phyloP scores from a whole-genome alignment of 1,140 invertebrate genomes.

The Euwallacea fornicatus region DNA sequence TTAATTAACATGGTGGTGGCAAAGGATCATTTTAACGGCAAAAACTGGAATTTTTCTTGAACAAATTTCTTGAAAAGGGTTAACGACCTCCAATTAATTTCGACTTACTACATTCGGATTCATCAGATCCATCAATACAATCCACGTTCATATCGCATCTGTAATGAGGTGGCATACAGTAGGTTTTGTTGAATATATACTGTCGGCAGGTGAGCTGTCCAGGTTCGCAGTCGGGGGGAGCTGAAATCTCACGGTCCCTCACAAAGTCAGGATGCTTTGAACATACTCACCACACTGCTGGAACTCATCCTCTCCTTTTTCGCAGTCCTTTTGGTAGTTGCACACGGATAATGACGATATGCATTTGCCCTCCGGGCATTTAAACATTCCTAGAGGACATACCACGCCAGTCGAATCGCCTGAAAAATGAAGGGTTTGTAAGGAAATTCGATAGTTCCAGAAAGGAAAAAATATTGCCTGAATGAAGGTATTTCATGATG shows the following conservation, averaged over 20 bases:
- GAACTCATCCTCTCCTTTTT: constrained; percentile 86
- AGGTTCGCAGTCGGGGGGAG: constrained; percentile 84
- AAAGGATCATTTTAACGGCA: too few species aligned
- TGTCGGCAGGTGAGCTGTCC: constrained; percentile 85
- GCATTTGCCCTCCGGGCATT: constrained; percentile 82
- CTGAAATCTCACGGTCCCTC: constrained; percentile 56
- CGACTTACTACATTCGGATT: constrained; percentile 90
- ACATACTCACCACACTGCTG: constrained; percentile 81
- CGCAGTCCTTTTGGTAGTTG: constrained; percentile 89
- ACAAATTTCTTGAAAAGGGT: too few species aligned
- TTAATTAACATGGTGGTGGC: too few species aligned
- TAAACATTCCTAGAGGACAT: constrained; percentile 74
- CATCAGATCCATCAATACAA: constrained; percentile 92
- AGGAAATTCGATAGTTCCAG: too few species aligned
- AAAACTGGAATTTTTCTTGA: too few species aligned
- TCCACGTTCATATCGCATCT: constrained; percentile 91
- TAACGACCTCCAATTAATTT: too few species aligned
- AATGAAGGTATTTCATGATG: too few species aligned
- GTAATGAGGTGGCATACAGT: constrained; percentile 87
- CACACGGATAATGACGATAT: constrained; percentile 82
- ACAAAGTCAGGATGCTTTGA: not conserved
- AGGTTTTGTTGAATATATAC: constrained; percentile 92
- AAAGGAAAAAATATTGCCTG: too few species aligned
- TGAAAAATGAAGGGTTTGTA: constrained; percentile 29
- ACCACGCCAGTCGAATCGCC: constrained; percentile 46